Percentiles rank a stretch among this genome's conserved stretches.
Evolutionary conservation across 2,797 vertebrate species (phyloP).

Genomic region (Ctenopoma multispine): DNA sequence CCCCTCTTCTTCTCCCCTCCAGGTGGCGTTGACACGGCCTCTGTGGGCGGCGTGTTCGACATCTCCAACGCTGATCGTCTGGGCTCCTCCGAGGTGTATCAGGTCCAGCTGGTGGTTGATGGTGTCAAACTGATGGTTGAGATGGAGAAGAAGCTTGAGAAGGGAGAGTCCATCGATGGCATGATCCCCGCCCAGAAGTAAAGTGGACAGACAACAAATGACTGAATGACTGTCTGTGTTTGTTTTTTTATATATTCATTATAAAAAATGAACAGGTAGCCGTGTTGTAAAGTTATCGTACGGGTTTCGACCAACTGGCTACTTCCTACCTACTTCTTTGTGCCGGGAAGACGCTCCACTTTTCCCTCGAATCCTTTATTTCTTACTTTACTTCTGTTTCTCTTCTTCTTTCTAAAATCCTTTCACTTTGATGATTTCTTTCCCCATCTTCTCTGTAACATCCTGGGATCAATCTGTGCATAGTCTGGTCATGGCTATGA

Average conservation of each 20-base stretch:
- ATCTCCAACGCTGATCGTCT: constrained; percentile 96
- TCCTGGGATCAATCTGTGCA: constrained; percentile 86
- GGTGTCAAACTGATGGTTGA: constrained; percentile 97
- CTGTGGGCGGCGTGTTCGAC: constrained; percentile 93
- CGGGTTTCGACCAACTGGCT: constrained; percentile 55
- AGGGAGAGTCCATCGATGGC: constrained; percentile 92
- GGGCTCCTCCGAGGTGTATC: constrained; percentile 94
- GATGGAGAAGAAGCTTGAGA: constrained; percentile 99
- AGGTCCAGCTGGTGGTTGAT: constrained; percentile 97
- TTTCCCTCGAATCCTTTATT: constrained; percentile 53
- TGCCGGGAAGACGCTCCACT: constrained; percentile 65
- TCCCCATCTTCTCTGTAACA: constrained; percentile 79
- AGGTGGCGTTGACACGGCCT: constrained; percentile 97
- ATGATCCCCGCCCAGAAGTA: constrained; percentile 97
- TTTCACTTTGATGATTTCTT: constrained; percentile 43
- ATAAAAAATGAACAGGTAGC: constrained; percentile 67
- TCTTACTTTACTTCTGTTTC: constrained; percentile 47
- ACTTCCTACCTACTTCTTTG: constrained; percentile 54
- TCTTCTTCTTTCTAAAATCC: constrained; percentile 29
- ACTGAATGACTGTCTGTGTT: constrained; percentile 70
- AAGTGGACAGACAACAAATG: constrained; percentile 76
- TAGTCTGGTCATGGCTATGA: constrained; percentile 75
- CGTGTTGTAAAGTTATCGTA: constrained; percentile 65
- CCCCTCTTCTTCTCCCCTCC: constrained; percentile 5
- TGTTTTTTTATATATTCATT: constrained; percentile 72